Conservation (phyloP, 2,888 invertebrate genomes). For the Lysandra coridon region DNA sequence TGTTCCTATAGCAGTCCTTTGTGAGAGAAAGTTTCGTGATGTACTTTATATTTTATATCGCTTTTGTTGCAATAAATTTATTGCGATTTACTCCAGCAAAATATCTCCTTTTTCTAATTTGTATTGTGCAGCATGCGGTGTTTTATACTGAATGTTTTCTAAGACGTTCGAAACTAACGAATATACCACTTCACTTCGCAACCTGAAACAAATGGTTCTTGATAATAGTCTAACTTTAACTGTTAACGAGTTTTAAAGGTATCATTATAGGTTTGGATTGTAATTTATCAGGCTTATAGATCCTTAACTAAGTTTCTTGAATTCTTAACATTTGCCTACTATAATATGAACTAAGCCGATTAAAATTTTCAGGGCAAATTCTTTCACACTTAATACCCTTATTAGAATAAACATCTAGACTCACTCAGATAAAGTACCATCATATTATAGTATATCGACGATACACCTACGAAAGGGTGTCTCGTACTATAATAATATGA, state of each 20-base stretch:
- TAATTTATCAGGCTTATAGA: constrained; percentile 37
- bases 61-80: constrained; percentile 17
- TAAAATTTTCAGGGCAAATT: too few species aligned
- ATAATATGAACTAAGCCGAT: too few species aligned
- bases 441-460: background rate
- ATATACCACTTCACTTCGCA: background rate
- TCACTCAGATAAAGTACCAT: background rate
- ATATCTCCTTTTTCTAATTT: background rate
- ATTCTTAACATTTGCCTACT: too few species aligned
- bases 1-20: constrained; percentile 27
- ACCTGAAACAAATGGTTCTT: constrained; percentile 34
- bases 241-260: constrained; percentile 44
- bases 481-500: too few species aligned
- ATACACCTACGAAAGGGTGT: background rate
- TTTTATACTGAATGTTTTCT: background rate
- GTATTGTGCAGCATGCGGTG: background rate
- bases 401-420: background rate
- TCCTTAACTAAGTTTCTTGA: background rate
- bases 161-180: background rate
- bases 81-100: background rate
- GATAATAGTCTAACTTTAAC: constrained; percentile 42
- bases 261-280: constrained; percentile 38
- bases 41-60: constrained; percentile 10
- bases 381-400: background rate
- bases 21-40: constrained; percentile 16